Evolutionary conservation across 2,797 vertebrate genomes (phyloP).

Genomic region (Aeoliscus strigatus): DNA sequence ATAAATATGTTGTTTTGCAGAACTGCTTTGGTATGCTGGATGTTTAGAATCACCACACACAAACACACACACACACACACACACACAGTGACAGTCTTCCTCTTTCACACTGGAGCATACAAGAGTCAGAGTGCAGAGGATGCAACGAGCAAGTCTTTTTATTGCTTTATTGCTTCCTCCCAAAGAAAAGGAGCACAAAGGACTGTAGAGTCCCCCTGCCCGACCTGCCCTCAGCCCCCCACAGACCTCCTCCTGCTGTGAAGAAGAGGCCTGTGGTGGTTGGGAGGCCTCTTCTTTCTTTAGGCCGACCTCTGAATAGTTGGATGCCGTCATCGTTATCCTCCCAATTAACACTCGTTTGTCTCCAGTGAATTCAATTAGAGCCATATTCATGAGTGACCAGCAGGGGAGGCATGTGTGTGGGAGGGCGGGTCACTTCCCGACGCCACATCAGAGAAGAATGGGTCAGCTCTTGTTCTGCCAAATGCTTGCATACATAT

Average conservation of each 20-base stretch:
- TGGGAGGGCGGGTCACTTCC: slow-evolving; percentile 36
- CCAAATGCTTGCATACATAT: no score
- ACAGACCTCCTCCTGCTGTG: slow-evolving; percentile 48
- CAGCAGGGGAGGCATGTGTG: slow-evolving; percentile 47
- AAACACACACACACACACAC: slow-evolving; percentile 28
- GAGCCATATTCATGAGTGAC: slow-evolving; percentile 63
- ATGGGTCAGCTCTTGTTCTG: no score
- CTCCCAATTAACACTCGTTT: slow-evolving; percentile 76
- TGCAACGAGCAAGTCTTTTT: slow-evolving; percentile 54
- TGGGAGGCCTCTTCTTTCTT: slow-evolving; percentile 42
- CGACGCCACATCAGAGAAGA: no score
- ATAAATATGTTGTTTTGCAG: no score
- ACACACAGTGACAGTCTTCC: slow-evolving; percentile 28
- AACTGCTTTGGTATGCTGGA: no score
- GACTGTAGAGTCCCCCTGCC: slow-evolving; percentile 32
- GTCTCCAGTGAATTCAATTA: slow-evolving; percentile 74
- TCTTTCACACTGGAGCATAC: slow-evolving; percentile 36
- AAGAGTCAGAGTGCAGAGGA: slow-evolving; percentile 45
- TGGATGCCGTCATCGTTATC: slow-evolving; percentile 62
- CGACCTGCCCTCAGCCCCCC: slow-evolving; percentile 21
- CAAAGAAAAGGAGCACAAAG: slow-evolving; percentile 66
- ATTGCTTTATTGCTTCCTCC: slow-evolving; percentile 77
- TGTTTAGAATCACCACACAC: no score
- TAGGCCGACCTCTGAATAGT: slow-evolving; percentile 50
- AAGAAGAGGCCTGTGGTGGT: slow-evolving; percentile 54